Evolutionary conservation across 2,888 invertebrate genomes (phyloP), one percentile per base, ranked within the genome.

Genomic region (Drosophila affinis): DNA sequence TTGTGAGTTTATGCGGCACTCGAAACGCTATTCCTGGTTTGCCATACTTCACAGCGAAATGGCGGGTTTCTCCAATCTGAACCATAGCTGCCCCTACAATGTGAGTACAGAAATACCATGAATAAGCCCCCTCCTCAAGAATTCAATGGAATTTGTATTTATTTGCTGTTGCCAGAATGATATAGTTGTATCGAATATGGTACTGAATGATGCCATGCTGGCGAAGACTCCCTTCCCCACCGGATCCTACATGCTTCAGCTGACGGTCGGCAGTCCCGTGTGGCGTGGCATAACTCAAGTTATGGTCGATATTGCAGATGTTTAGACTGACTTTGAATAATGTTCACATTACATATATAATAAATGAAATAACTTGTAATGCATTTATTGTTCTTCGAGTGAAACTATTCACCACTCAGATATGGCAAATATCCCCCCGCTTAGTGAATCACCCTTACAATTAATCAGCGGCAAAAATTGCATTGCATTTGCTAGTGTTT

Each of bases 281-380:
- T 57, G 48, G 48, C 34, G 45, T n/a, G 61, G 52, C 7, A 44
- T 45, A 12, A 14, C 32, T 0, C 68, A 67, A 45, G 46, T 56
- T 14, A 68, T 68, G 56, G 44, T 57, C 44, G 62, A 72, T 45
- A 60, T 72, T 14, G 24, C 62, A 12, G 68, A 68, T 14, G n/a
- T 14, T 6, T 59, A 51, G 14, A 6, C 2, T 5, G 12, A 14
- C 1, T 5, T 39, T 3, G 5, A 39, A 39, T 14, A 14, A 39
- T 14, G 14, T 2, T 55, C 39, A 32, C 3, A 6, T 9, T 29
- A 29, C 29, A 29, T 9, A 29, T 29, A 29, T 9, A 29, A 9
- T 29, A 29, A 29, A 29, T 29, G 9, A n/a, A 14, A 18, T 14
- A 21, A 14, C 5, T 9, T 14, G 9, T 10, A 51, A 29, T n/a